Base-by-base conservation (phyloP, 2,113 vertebrate species). In the Salvelinus namaycush region DNA sequence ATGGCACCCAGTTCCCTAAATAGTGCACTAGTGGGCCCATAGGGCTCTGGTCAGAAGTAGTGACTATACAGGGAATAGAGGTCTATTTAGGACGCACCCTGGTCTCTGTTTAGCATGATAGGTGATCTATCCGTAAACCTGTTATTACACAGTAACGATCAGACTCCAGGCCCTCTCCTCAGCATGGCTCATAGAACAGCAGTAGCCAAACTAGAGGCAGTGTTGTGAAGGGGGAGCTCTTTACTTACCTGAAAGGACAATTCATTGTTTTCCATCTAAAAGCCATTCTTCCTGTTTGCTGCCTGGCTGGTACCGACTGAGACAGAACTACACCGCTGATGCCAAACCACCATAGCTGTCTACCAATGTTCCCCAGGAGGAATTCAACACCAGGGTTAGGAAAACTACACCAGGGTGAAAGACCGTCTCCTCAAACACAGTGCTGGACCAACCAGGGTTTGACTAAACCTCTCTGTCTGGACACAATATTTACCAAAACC, bases 321-420 rank as follows among this genome's bases (percentile, higher is more conserved):
- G 3, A 13, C 49, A 54, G 4, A 18, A 54, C 16, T 44, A 44
- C 51, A 54, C 51, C 16, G 4, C 51, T 54, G 51, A 54, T 26
- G 31, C 3, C 18, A n/a, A 8, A 73, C 29, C 20, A n/a, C 18
- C 26, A 22, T 6, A 18, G 51, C 0, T 1, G 20, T 27, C 20
- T n/a, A 24, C 31, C 20, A 20, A 13, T 62, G 18, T 20, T n/a
- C 13, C 31, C 54, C 20, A 9, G 29, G 31, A 62, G 72, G 54
- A 73, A 73, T 62, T 62, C 72, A 44, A 22, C 12, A 34, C 29
- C 31, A 20, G 11, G 59, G 73, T 18, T 8, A 49, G 12, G 22
- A 74, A 74, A 64, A 74, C 20, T 20, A 74, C 31, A 34, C 31
- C 31, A 1, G 31, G 5, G 5, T 34, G 72, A 73, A 44, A 62